Conservation (phyloP, 1,140 invertebrate species). For the Himalopsyche phryganea region DNA sequence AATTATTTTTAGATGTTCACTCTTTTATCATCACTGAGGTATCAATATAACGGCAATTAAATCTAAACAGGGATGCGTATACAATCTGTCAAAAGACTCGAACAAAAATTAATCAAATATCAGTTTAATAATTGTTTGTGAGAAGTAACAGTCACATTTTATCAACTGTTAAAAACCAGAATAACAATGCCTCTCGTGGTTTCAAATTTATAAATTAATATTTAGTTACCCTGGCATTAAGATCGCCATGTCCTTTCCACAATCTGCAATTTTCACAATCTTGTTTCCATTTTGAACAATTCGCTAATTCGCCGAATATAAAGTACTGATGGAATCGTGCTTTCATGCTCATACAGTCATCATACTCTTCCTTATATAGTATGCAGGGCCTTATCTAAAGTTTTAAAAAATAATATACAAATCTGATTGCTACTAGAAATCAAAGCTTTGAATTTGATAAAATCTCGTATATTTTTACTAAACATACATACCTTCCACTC, state of each 20-base stretch:
- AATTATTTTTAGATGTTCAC: too few species aligned
- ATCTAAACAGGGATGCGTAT: too few species aligned
- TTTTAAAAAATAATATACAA: neutral
- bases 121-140: too few species aligned
- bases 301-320: slow-evolving; percentile 64
- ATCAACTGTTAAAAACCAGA: too few species aligned
- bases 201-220: slow-evolving; percentile 34
- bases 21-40: too few species aligned
- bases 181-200: too few species aligned
- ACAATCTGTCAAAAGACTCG: too few species aligned
- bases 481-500: neutral
- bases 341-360: slow-evolving; percentile 69
- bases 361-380: slow-evolving; percentile 73
- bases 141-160: too few species aligned
- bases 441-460: neutral
- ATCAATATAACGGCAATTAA: too few species aligned
- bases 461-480: neutral
- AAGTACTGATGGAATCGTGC: slow-evolving; percentile 85
- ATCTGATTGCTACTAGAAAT: neutral
- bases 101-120: too few species aligned
- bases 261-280: slow-evolving; percentile 72
- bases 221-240: slow-evolving; percentile 59
- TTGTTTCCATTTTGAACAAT: slow-evolving; percentile 75
- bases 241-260: slow-evolving; percentile 62
- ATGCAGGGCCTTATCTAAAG: slow-evolving; percentile 68